Evolutionary conservation across 2,797 vertebrate species (phyloP).

Genomic region (Sebastiscus albofasciatus): DNA sequence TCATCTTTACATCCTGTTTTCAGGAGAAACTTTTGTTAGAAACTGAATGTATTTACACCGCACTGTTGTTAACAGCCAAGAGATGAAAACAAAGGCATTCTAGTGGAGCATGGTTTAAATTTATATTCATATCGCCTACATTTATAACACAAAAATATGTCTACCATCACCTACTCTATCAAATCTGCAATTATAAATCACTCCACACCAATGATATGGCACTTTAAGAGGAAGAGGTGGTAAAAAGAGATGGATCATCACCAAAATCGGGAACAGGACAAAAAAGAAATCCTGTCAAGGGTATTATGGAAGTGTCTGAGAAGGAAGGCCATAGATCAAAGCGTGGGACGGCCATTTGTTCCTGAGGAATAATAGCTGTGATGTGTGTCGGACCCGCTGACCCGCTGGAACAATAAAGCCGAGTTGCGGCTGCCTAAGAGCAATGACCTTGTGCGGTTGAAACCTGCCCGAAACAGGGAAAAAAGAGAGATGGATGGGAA

Average conservation of each 20-base stretch:
- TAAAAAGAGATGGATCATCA: conserved; percentile 79
- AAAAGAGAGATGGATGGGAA: conserved; percentile 76
- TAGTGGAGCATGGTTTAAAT: conserved; percentile 15
- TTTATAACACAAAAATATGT: conserved; percentile 61
- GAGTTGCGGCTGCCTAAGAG: conserved; percentile 80
- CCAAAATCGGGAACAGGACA: conserved; percentile 73
- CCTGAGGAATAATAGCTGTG: conserved; percentile 85
- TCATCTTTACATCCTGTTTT: conserved; percentile 10
- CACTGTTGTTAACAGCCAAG: conserved; percentile 8
- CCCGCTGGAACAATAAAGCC: conserved; percentile 84
- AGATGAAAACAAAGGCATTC: conserved; percentile 9
- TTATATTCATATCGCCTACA: conserved; percentile 29
- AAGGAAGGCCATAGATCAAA: conserved; percentile 86
- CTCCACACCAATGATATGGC: conserved; percentile 61
- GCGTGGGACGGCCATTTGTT: conserved; percentile 84
- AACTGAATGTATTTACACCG: neutral
- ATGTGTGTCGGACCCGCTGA: conserved; percentile 84
- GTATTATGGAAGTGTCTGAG: conserved; percentile 83
- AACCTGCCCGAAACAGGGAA: conserved; percentile 72
- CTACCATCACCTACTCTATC: conserved; percentile 63
- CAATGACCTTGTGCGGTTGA: conserved; percentile 83
- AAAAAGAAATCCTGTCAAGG: conserved; percentile 83
- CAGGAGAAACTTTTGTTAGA: neutral
- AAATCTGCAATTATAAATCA: conserved; percentile 76
- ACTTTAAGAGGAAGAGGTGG: conserved; percentile 64